phyloP scores from a whole-genome alignment of 2,888 invertebrate genomes.

The Nephrotoma appendiculata region DNA sequence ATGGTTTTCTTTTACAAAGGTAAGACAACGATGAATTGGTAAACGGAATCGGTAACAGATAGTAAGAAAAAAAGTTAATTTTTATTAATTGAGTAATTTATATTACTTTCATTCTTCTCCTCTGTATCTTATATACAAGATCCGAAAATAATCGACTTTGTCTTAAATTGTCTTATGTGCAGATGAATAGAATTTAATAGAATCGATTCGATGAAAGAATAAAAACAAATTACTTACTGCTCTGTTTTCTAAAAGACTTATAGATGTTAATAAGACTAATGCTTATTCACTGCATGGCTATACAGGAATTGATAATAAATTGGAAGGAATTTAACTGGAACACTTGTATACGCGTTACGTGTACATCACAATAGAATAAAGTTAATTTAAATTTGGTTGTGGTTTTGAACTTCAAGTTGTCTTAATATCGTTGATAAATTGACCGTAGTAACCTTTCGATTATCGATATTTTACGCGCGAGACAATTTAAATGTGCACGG shows the following conservation, averaged over 20 bases:
- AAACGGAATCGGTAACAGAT: not conserved
- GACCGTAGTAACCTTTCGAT: not conserved
- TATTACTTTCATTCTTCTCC: not conserved
- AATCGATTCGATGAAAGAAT: not conserved
- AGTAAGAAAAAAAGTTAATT: not conserved
- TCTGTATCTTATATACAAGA: not conserved
- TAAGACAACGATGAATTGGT: not conserved
- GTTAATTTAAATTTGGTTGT: not conserved
- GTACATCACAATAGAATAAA: not conserved
- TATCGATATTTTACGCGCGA: not conserved
- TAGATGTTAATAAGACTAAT: not conserved
- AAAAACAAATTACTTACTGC: not conserved
- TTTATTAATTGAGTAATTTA: not conserved
- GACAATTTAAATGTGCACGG: not conserved
- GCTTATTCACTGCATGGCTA: not conserved
- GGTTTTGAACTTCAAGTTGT: not conserved
- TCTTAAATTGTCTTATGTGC: not conserved
- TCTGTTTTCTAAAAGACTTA: not conserved
- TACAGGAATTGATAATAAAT: not conserved
- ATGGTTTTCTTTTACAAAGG: not conserved
- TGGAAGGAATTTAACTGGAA: not conserved
- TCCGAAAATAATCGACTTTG: not conserved
- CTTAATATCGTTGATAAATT: not conserved
- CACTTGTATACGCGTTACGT: not conserved
- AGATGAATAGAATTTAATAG: not conserved